A percentile compares a stretch with the other conserved stretches of the same genome.
These are phyloP conservation scores for Monomorium pharaonis DNA, from an alignment of 1,140 invertebrate species.

Conservation along the genomic window DNA sequence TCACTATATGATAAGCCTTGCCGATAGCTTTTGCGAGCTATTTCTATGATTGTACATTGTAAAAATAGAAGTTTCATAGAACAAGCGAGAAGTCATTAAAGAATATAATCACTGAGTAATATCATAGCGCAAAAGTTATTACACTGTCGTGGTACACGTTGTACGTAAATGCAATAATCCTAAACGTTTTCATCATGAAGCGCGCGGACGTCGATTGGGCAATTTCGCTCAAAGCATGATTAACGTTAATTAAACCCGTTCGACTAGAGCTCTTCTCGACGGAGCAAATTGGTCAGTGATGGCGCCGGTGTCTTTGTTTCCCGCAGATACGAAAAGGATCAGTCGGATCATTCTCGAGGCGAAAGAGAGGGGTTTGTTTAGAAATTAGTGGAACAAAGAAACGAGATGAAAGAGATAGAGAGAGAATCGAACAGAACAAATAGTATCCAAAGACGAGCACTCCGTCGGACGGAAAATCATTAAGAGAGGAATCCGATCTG, in stretches of 20 bases:
- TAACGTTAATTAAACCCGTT: constrained; percentile 43
- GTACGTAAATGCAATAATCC: constrained; percentile 46
- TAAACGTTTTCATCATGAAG: constrained; percentile 40
- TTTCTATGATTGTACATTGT: not conserved
- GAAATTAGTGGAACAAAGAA: constrained; percentile 24
- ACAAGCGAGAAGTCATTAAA: not conserved
- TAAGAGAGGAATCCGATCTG: constrained; percentile 55
- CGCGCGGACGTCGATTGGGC: constrained; percentile 6
- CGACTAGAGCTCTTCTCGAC: constrained; percentile 8
- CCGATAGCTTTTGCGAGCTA: not conserved
- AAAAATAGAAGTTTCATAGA: not conserved
- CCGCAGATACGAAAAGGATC: constrained; percentile 6
- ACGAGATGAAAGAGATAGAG: not conserved
- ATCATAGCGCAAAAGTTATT: constrained; percentile 27
- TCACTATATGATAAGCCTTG: not conserved
- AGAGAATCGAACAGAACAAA: not conserved
- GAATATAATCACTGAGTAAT: not conserved
- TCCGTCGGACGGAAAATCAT: constrained; percentile 56
- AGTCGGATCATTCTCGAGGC: constrained; percentile 10
- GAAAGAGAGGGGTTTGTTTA: constrained; percentile 22
- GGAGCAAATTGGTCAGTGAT: constrained; percentile 1
- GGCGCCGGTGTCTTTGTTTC: constrained; percentile 27
- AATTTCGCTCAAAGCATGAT: constrained; percentile 48
- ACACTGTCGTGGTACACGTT: constrained; percentile 11
- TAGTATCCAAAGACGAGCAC: constrained; percentile 3